Base-by-base conservation (phyloP, 2,797 vertebrate species). In the Cuniculus paca region DNA sequence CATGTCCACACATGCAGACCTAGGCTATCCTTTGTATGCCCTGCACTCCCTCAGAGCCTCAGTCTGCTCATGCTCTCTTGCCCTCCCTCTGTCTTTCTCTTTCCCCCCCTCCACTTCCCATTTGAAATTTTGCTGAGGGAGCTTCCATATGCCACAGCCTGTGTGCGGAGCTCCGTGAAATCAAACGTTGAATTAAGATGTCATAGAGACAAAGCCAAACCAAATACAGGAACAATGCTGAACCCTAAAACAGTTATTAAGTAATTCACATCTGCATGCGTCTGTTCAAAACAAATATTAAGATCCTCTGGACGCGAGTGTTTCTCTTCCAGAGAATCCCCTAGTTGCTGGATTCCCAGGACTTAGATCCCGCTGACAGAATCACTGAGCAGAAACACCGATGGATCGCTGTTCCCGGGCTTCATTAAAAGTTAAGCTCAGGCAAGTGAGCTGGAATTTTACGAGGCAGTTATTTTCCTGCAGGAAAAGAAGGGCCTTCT, bases 171-270 rank as follows among this genome's bases (percentile, higher is more conserved):
- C 79, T 92, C 95, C 1, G 4, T 86, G 93, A 94, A 97, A 96
- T 85, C 97, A 45, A 50, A 95, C 95, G 91, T 50, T 2, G 83
- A 97, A 97, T 94, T 50, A 91, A 86, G 95, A 72, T 95, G 78
- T 2, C 82, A 92, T 60, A 86, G 81, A 98, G 95, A 95, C 72
- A 91, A 91, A 97, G 97, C 82, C 65, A 96, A 94, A 91, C 70
- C 68, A 79, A 70, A 75, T 39, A 61, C 84, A 72, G 93, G 81
- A 96, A 85, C 0, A 56, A 61, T 90, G 72, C 77, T 0, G 13
- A 31, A 78, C 87, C 91, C 97, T 97, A 94, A 97, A 97, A 97
- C 78, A 95, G 93, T 97, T 87, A 97, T 98, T 97, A 98, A 97
- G 96, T 61, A 92, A 98, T 96, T 97, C 92, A 61, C 2, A 1